Conservation (phyloP, 1,140 invertebrate species). For the Antheraea mylitta region DNA sequence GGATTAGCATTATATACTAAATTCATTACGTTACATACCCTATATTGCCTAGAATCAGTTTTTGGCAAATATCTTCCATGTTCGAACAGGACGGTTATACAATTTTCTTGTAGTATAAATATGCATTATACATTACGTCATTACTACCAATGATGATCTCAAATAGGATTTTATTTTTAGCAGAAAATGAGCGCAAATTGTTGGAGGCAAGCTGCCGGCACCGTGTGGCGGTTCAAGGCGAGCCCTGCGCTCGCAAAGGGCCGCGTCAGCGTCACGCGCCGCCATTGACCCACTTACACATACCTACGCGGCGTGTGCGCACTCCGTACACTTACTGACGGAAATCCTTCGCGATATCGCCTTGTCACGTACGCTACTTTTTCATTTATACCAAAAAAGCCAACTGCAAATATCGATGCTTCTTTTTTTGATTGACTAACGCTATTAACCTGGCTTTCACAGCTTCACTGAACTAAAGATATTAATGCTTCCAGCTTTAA, state of each 20-base stretch:
- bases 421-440: no score
- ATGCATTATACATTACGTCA: not conserved
- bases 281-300: slow-evolving; percentile 72
- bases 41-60: no score
- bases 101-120: not conserved
- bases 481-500: no score
- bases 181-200: slow-evolving; percentile 63
- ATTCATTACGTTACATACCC: no score
- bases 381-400: not conserved
- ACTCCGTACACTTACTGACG: slow-evolving; percentile 55
- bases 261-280: slow-evolving; percentile 68
- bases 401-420: no score
- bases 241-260: slow-evolving; percentile 68
- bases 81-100: no score
- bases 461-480: no score
- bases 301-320: slow-evolving; percentile 56
- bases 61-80: no score
- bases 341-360: slow-evolving; percentile 43
- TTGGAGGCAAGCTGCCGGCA: slow-evolving; percentile 53
- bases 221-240: slow-evolving; percentile 65
- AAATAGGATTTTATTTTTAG: slow-evolving; percentile 46
- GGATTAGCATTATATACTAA: no score
- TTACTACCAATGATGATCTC: not conserved
- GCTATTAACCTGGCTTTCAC: no score
- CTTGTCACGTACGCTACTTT: slow-evolving; percentile 47